A percentile compares a stretch with the other conserved stretches of the same genome.
phyloP scores from a whole-genome alignment of 1,140 invertebrate genomes.

The Trichonephila inaurata region DNA sequence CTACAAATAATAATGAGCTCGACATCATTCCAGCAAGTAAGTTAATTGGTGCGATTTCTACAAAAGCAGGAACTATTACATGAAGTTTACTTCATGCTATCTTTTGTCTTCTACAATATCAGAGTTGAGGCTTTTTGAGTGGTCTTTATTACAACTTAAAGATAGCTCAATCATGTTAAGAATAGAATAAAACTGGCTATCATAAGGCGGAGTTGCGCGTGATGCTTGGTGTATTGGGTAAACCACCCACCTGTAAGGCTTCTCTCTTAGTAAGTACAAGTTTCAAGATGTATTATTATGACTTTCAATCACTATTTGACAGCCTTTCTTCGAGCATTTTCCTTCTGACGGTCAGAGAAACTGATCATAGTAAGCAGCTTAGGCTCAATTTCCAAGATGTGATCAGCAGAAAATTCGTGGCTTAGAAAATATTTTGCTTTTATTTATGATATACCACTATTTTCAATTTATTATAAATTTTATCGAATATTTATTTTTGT shows the following conservation, averaged over 20 bases:
- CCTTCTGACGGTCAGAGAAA: neutral
- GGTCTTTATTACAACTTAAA: neutral
- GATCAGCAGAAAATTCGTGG: too few relatives aligned
- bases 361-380: neutral
- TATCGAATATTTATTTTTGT: too few relatives aligned
- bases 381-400: neutral
- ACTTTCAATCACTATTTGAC: neutral
- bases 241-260: neutral
- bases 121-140: too few relatives aligned
- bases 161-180: neutral
- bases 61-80: too few relatives aligned
- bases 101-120: too few relatives aligned
- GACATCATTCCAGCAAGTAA: too few relatives aligned
- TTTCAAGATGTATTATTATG: slow-evolving; percentile 5
- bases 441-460: too few relatives aligned
- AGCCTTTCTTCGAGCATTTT: neutral
- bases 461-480: too few relatives aligned
- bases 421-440: too few relatives aligned
- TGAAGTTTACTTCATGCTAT: too few relatives aligned
- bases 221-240: neutral
- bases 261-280: neutral
- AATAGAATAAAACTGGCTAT: neutral
- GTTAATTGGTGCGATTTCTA: too few relatives aligned
- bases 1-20: too few relatives aligned
- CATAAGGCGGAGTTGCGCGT: neutral